Conservation (phyloP, 2,888 invertebrate genomes). For the Chrysolina oricalcia region DNA sequence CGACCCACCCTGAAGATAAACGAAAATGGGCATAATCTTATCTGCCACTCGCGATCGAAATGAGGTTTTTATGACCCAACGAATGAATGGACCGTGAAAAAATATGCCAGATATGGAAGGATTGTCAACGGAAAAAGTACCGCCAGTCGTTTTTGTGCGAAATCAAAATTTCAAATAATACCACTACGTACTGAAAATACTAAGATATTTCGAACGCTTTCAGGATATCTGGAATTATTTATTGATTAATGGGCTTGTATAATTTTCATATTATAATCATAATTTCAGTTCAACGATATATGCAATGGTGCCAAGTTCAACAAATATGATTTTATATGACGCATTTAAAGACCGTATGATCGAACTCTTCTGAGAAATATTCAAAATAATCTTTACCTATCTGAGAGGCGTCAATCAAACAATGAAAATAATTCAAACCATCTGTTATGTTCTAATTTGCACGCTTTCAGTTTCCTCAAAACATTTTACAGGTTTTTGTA, state of each 20-base stretch:
- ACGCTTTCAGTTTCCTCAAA: too few relatives aligned
- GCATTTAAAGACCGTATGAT: too few relatives aligned
- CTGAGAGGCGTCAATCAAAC: too few relatives aligned
- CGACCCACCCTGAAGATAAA: constrained; percentile 33
- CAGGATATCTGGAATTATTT: background rate
- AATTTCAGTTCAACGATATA: too few relatives aligned
- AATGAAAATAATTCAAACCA: too few relatives aligned
- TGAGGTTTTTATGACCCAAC: constrained; percentile 13
- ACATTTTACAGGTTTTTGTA: too few relatives aligned
- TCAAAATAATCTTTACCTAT: too few relatives aligned
- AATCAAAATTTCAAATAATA: constrained; percentile 15
- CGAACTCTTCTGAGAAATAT: too few relatives aligned
- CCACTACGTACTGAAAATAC: background rate
- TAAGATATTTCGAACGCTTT: too few relatives aligned
- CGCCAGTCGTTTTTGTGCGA: background rate
- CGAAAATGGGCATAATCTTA: constrained; percentile 27
- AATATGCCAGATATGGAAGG: constrained; percentile 3
- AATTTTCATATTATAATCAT: background rate
- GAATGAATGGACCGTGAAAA: constrained; percentile 1
- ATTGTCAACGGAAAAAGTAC: constrained; percentile 2
- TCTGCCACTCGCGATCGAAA: constrained; percentile 18
- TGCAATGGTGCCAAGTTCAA: too few relatives aligned
- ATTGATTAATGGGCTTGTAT: background rate
- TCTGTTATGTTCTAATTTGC: too few relatives aligned
- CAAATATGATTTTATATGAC: too few relatives aligned